Percentiles rank a stretch among this genome's conserved stretches.
These are phyloP conservation scores for Philopotamus ludificatus DNA, from an alignment of 1,140 invertebrate genomes.

Conservation along the genomic window DNA sequence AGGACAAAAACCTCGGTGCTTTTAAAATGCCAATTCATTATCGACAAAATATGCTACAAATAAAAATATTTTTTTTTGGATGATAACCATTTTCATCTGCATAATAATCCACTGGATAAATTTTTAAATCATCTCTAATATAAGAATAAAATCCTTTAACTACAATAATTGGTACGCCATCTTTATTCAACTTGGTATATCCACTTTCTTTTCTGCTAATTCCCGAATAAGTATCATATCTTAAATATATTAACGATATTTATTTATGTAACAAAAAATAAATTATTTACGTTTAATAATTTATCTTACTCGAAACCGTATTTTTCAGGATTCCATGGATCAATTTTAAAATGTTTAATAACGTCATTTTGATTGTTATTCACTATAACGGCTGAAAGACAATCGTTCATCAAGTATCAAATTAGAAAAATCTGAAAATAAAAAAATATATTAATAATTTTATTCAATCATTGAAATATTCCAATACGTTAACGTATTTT, in stretches of 20 bases:
- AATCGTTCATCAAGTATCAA: too few relatives aligned
- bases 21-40: too few relatives aligned
- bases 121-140: constrained; percentile 31
- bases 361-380: too few relatives aligned
- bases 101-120: constrained; percentile 45
- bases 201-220: constrained; percentile 30
- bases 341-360: too few relatives aligned
- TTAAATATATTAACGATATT: constrained; percentile 15
- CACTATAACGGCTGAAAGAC: too few relatives aligned
- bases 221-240: constrained; percentile 30
- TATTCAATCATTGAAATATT: too few relatives aligned
- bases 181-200: constrained; percentile 3
- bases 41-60: too few relatives aligned
- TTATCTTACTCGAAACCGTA: neutral
- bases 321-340: neutral
- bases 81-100: constrained; percentile 55
- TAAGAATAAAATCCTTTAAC: constrained; percentile 44
- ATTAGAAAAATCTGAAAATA: too few relatives aligned
- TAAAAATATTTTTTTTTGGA: too few relatives aligned
- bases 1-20: too few relatives aligned
- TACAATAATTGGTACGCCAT: constrained; percentile 15
- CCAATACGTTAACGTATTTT: too few relatives aligned
- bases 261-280: constrained; percentile 8
- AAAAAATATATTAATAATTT: too few relatives aligned
- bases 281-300: neutral